Conservation (phyloP, 2,113 vertebrate species). For the Acrocephalus kingi region DNA sequence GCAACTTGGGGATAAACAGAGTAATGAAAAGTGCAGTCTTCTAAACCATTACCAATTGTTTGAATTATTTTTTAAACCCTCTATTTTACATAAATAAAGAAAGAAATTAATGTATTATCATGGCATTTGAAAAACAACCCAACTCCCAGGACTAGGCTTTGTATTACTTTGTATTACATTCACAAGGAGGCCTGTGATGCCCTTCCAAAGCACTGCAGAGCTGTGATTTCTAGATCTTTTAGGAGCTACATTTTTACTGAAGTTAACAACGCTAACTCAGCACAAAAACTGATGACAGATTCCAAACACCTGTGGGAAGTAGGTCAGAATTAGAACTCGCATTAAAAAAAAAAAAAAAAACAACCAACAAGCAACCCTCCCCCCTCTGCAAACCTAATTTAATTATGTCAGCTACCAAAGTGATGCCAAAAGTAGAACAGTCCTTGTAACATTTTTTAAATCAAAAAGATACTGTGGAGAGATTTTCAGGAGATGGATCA, state of each 20-base stretch:
- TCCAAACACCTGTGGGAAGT: not conserved
- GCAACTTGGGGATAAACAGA: not conserved
- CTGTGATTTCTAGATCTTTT: not conserved
- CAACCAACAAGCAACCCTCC: fast-evolving
- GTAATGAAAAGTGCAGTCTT: not conserved
- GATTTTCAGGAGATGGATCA: not conserved
- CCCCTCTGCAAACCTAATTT: not conserved
- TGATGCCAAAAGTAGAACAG: not conserved
- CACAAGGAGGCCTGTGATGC: not conserved
- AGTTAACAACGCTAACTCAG: not conserved
- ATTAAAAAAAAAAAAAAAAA: not conserved
- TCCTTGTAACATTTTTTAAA: not conserved
- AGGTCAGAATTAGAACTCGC: not conserved
- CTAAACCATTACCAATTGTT: not conserved
- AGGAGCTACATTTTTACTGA: not conserved
- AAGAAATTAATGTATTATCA: not conserved
- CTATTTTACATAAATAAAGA: not conserved
- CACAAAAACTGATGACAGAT: not conserved
- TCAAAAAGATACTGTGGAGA: not conserved
- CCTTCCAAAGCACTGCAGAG: not conserved
- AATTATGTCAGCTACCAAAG: not conserved
- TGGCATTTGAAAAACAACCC: not conserved
- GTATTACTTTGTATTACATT: not conserved
- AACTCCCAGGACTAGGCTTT: not conserved
- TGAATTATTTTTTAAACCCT: not conserved